Base-by-base conservation (phyloP, 2,113 vertebrate genomes). In the Pseudonaja textilis region DNA sequence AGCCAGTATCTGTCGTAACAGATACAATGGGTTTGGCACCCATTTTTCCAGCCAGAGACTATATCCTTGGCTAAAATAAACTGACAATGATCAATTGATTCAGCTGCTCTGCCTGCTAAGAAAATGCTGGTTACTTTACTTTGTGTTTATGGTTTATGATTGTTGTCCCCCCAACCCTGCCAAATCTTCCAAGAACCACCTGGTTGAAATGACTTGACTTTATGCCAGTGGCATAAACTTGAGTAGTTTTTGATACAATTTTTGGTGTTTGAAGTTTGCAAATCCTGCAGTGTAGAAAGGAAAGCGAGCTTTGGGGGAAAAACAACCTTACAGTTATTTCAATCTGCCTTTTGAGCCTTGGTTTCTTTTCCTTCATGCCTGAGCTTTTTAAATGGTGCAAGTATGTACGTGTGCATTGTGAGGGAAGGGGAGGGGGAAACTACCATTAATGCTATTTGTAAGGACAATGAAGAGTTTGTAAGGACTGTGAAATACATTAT, bases 191-290 rank as follows among this genome's bases (percentile, higher is more conserved):
- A 91, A 91, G 85, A 61, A 85, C 55, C 11, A 22, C 85, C 85
- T 91, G 23, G 50, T 45, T 91, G 91, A 61, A 87, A 91, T 91
- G 91, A 87, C 87, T 64, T 87, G 91, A 45, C 85, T 50, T 87
- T 87, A 91, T 52, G 85, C 91, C 9, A 20, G 26, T 56, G 50
- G 91, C 85, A 87, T 87, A 91, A 91, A 86, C 34, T 20, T 39
- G 45, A 42, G 92, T 42, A 22, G 34, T 29, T 69, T 92, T 92
- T 92, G 86, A 85, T 89, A 45, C 34, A 52, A 87, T 23, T 52
- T 39, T 23, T 39, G 74, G 56, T 39, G 23, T 90, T 90, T 90
- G 74, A 90, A 90, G 56, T 90, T 20, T 64, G 14, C 45, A 93
- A 81, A 61, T 90, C 88, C 88, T 26, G 74, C 89, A 29, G 88